Evolutionary conservation across 2,797 vertebrate genomes (phyloP), one percentile per base, ranked within the genome.

Genomic region (Orestias chungarensis): DNA sequence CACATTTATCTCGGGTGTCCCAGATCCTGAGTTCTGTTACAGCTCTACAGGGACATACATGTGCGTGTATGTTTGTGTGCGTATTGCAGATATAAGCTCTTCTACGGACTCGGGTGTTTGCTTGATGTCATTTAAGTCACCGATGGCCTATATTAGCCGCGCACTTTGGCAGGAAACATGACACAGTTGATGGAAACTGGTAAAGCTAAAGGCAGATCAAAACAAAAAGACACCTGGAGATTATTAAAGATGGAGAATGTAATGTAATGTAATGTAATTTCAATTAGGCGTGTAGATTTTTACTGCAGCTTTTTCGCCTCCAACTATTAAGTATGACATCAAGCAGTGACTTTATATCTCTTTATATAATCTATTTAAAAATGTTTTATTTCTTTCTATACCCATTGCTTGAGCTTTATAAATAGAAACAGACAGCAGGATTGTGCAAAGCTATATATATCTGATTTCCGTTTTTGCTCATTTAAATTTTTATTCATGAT

Each of bases 11-110:
- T 68, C 15, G 57, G 71, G 50, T 70, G 89, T 81, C 92, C 91
- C 88, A 92, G 85, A 93, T 93, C 77, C 72, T 64, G 74, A 73
- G 80, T 92, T 92, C 89, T 92, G 91, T 93, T 88, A 87, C 85
- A 83, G 87, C 84, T 88, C 90, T 85, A 62, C 40, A 27, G 92
- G 91, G 91, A 90, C 20, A 6, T 10, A 46, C 72, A 69, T 77
- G 68, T 54, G 66, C 33, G 64, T 44, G 69, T 68, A 68, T 73
- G 66, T 38, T 31, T 73, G 70, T 66, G 68, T 25, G 67, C 43
- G 72, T 50, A 29, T 54, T 52, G 68, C 40, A 49, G 62, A 71
- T 59, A 79, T 70, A 33, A 44, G 71, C 70, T 73, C 68, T 59
- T 57, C 59, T 68, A 27, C 47, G 64, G 78, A 66, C 67, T 70